Conservation (phyloP, 2,888 invertebrate genomes). For the Ganaspis brasiliensis region DNA sequence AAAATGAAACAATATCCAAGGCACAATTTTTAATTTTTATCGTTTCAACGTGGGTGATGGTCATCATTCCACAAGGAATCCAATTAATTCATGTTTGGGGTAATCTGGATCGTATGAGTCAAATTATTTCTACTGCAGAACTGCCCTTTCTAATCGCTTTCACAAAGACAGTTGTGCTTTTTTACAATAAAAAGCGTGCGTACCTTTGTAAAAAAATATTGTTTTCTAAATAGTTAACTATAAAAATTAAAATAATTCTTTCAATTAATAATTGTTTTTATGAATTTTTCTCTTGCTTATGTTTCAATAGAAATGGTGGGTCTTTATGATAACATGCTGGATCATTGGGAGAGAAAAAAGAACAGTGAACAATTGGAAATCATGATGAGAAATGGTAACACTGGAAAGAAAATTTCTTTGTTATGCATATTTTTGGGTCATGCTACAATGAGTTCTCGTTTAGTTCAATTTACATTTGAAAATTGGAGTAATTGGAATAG, state of each 20-base stretch:
- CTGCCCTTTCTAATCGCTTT: constrained; percentile 46
- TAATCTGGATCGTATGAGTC: constrained; percentile 50
- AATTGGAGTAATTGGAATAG: not conserved
- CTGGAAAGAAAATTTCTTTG: constrained; percentile 14
- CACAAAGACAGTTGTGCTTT: not conserved
- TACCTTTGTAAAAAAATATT: not conserved
- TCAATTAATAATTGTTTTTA: too few relatives aligned
- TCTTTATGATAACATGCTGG: not conserved
- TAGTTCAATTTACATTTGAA: not conserved
- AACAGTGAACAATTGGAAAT: not conserved
- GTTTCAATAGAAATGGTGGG: not conserved
- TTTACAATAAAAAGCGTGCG: not conserved
- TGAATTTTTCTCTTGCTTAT: too few relatives aligned
- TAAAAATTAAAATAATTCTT: too few relatives aligned
- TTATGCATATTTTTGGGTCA: constrained; percentile 42
- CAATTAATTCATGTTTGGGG: constrained; percentile 47
- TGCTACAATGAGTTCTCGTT: not conserved
- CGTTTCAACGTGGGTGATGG: not conserved
- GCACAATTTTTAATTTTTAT: not conserved
- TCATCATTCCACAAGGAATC: constrained; percentile 51
- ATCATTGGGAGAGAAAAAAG: not conserved
- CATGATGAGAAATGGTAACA: not conserved
- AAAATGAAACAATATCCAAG: not conserved
- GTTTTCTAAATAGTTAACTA: not conserved
- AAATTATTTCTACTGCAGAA: constrained; percentile 48